Percentiles rank a stretch among this genome's conserved stretches.
These are phyloP conservation scores for Phaetusa simplex DNA, from an alignment of 2,113 vertebrate species.

Conservation along the genomic window DNA sequence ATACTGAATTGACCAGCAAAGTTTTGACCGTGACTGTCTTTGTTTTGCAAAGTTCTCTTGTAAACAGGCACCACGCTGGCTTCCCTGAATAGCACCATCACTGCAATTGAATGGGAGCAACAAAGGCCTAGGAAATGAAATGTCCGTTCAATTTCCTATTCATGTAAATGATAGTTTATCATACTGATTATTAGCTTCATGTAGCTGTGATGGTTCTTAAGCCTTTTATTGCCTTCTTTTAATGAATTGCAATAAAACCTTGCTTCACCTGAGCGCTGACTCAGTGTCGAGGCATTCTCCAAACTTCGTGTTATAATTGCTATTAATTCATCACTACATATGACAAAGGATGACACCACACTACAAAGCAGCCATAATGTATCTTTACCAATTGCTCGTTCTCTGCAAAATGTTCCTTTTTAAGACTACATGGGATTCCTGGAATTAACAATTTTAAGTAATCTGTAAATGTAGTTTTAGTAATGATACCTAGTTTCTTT, in stretches of 20 bases:
- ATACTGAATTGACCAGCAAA: slow-evolving; percentile 65
- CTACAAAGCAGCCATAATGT: neutral
- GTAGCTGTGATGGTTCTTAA: slow-evolving; percentile 12
- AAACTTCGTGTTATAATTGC: neutral
- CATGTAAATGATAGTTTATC: slow-evolving; percentile 66
- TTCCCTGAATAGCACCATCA: slow-evolving; percentile 61
- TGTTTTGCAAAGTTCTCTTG: slow-evolving; percentile 78
- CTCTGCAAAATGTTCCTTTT: neutral
- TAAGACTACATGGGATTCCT: neutral
- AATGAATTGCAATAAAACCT: slow-evolving; percentile 50
- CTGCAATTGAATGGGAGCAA: slow-evolving; percentile 54
- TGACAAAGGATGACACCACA: neutral
- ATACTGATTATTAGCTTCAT: slow-evolving; percentile 56
- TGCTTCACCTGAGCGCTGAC: neutral
- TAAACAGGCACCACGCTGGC: slow-evolving; percentile 70
- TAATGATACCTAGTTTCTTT: neutral
- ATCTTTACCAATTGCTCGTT: neutral
- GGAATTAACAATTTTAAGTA: neutral
- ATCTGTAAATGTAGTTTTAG: neutral
- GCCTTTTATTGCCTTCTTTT: slow-evolving; percentile 50
- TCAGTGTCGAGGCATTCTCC: neutral
- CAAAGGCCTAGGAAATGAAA: slow-evolving; percentile 75
- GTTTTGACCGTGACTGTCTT: slow-evolving; percentile 77
- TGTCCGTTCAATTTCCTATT: slow-evolving; percentile 66
- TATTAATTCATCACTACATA: neutral